Evolutionary conservation across 23 tunicate species (phyloP), one percentile per base, ranked within the genome.

Genomic region (Styela clava): DNA sequence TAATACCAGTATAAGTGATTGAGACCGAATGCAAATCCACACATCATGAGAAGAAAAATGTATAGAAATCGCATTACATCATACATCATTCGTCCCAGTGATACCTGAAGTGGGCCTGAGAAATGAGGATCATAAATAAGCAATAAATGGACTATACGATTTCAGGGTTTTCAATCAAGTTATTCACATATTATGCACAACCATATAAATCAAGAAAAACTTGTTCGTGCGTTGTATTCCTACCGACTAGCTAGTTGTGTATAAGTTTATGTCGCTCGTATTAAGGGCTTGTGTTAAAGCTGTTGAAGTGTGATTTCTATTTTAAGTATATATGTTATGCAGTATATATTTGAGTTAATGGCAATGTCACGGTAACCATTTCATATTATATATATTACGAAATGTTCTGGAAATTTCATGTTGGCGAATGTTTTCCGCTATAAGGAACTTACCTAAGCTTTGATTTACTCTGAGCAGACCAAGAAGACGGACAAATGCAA

Each of bases 21-120:
- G 1, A 95, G 88, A 35, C 95, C 91, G 26, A 89, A 51, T 22
- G 88, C 88, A 79, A 95, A 95, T 2, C 91, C 91, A 61, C 94
- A 72, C 0, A 95, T 64, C n/a, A 89, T 69, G 32, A 95, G 74
- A 35, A 69, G 44, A 34, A 85, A 95, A 44, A 95, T 83, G 68
- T 63, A 65, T 1, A 95, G 84, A 81, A 95, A 95, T 79, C 86
- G 88, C 23, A 84, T 22, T 26, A 86, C 78, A 56, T 95, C 85
- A 23, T 78, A 24, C 79, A 86, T 63, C 99, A 95, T 95, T 33
- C 85, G 72, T 20, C 83, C 82, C 37, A 95, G 86, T 3, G 94
- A 84, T 23, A 90, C 68, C 69, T 86, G 96, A 30, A 95, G 73
- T 5, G 99, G 99, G 20, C 99, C 99, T 76, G 16, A 20, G 2